Percentiles rank a stretch among this genome's conserved stretches.
These are phyloP conservation scores for Myotis yumanensis DNA, from an alignment of 2,113 vertebrate species.

Conservation along the genomic window DNA sequence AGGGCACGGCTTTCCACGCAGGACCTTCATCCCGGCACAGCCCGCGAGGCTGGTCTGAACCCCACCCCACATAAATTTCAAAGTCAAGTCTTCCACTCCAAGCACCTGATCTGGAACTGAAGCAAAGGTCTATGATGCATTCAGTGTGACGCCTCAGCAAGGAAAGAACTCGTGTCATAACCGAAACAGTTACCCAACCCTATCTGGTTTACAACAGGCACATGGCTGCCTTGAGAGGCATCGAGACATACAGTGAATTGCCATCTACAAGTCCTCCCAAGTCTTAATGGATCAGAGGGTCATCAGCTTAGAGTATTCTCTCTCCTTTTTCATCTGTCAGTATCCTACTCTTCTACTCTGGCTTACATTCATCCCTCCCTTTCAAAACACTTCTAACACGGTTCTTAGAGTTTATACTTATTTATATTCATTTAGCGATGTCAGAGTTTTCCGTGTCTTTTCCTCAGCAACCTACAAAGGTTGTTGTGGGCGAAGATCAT, in stretches of 20 bases:
- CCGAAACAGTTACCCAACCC: not conserved
- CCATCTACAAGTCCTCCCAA: not conserved
- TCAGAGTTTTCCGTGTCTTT: not conserved
- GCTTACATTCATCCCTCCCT: not conserved
- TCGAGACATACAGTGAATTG: rapidly evolving
- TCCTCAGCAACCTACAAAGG: not conserved
- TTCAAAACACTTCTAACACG: not conserved
- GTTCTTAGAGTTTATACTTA: not conserved
- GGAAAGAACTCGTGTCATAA: not conserved
- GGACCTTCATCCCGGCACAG: not conserved
- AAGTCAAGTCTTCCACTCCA: not conserved
- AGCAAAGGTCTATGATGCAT: not conserved
- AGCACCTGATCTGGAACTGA: not conserved
- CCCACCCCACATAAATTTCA: too few species aligned
- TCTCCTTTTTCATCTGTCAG: not conserved
- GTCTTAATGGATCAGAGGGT: not conserved
- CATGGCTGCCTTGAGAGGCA: not conserved
- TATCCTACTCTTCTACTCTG: not conserved
- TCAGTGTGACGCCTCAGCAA: not conserved
- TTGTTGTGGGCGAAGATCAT: not conserved
- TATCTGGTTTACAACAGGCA: not conserved
- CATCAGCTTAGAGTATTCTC: not conserved
- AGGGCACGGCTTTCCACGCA: not conserved
- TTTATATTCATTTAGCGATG: not conserved
- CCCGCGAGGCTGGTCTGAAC: not conserved